Evolutionary conservation across 2,888 invertebrate species (phyloP).

Genomic region (Apamea monoglypha): DNA sequence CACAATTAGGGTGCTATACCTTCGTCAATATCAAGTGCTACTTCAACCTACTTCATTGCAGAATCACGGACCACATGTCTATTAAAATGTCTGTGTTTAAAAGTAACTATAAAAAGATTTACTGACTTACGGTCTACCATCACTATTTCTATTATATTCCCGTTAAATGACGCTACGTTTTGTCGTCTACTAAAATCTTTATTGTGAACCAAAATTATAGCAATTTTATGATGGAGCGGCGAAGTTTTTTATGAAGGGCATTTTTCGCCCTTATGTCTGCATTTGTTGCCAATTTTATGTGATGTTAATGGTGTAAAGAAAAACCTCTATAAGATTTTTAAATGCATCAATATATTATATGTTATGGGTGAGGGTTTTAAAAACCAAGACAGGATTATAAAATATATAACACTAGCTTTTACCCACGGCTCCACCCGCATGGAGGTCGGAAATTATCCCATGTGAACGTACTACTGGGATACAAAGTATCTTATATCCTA

Average conservation of each 20-base stretch:
- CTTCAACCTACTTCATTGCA: conserved; percentile 10
- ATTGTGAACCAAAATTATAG: conserved; percentile 52
- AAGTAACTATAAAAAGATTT: conserved; percentile 45
- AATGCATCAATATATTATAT: neutral
- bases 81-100: conserved; percentile 33
- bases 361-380: neutral
- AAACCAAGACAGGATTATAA: neutral
- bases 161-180: conserved; percentile 43
- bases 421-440: neutral
- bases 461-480: neutral
- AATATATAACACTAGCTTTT: neutral
- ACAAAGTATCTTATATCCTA: neutral
- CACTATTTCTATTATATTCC: conserved; percentile 47
- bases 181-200: conserved; percentile 53
- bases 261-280: conserved; percentile 40
- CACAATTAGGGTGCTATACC: neutral
- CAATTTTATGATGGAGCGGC: conserved; percentile 47
- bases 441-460: neutral
- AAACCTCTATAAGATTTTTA: conserved; percentile 9
- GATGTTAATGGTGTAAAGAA: conserved; percentile 9
- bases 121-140: conserved; percentile 27
- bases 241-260: conserved; percentile 53
- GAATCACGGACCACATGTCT: neutral
- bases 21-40: neutral
- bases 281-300: conserved; percentile 26